phyloP scores from a whole-genome alignment of 2,113 vertebrate species.

The Sapayoa aenigma region DNA sequence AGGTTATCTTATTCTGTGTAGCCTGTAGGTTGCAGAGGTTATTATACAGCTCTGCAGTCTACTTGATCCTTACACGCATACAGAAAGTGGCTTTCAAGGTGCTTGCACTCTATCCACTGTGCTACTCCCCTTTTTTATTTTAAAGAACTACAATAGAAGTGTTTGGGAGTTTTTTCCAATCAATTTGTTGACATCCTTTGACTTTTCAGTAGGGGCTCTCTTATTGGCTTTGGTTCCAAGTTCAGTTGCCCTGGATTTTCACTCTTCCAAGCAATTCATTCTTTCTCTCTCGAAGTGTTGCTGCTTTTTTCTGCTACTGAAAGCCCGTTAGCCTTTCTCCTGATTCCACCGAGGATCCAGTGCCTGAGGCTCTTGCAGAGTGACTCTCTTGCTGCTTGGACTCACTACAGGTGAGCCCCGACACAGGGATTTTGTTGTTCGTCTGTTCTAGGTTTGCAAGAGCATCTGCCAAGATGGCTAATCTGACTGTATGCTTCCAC shows the following conservation, averaged over 20 bases:
- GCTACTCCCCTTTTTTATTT: not conserved
- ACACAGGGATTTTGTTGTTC: not conserved
- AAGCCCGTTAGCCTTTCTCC: not conserved
- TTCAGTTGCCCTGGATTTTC: not conserved
- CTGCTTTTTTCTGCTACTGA: not conserved
- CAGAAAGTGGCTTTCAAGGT: not conserved
- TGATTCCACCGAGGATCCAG: not conserved
- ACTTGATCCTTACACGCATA: not conserved
- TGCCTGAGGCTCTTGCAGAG: rapidly evolving
- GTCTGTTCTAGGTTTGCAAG: not conserved
- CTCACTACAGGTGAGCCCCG: not conserved
- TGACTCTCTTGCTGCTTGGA: not conserved
- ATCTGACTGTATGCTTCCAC: not conserved
- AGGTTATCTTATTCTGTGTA: not conserved
- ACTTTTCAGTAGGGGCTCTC: not conserved
- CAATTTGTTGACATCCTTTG: not conserved
- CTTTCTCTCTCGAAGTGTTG: rapidly evolving
- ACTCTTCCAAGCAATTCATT: not conserved
- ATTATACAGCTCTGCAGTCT: not conserved
- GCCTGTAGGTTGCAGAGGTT: not conserved
- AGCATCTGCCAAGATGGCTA: not conserved
- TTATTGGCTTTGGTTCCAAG: not conserved
- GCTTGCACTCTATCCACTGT: not conserved
- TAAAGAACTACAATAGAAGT: not conserved
- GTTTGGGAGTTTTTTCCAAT: rapidly evolving